These are phyloP conservation scores for Ginglymostoma cirratum DNA, from an alignment of 2,113 vertebrate species.

Conservation along the genomic window DNA sequence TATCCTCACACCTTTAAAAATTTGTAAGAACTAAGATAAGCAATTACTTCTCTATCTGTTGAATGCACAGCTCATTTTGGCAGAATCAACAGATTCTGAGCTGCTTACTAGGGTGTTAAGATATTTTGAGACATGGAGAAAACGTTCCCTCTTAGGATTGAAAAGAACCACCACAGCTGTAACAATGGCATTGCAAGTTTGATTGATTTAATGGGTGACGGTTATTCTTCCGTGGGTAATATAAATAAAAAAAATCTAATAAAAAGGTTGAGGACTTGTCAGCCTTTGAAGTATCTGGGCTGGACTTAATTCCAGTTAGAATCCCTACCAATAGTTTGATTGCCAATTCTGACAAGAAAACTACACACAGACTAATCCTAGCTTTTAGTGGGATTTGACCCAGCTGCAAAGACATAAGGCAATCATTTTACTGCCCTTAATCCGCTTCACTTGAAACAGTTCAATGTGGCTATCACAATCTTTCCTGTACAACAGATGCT, in stretches of 20 bases:
- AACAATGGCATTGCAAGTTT: background rate
- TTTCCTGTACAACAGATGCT: background rate
- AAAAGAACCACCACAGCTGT: background rate
- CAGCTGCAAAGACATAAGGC: slow-evolving; percentile 25
- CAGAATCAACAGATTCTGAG: background rate
- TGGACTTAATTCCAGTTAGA: background rate
- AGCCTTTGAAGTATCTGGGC: background rate
- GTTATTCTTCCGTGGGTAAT: no score
- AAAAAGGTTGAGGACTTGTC: background rate
- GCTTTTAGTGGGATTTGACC: slow-evolving; percentile 22
- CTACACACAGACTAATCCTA: slow-evolving; percentile 20
- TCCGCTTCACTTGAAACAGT: background rate
- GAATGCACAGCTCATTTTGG: background rate
- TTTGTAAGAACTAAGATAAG: background rate
- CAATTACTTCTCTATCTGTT: background rate
- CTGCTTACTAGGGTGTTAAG: background rate
- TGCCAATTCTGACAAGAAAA: slow-evolving; percentile 15
- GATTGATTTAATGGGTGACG: background rate
- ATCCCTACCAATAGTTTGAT: background rate
- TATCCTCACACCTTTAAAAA: background rate
- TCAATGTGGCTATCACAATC: background rate
- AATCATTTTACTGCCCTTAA: slow-evolving; percentile 32
- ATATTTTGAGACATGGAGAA: background rate
- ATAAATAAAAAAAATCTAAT: background rate
- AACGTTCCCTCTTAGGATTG: background rate